Evolutionary conservation across 2,797 vertebrate species (phyloP), one percentile per base, ranked within the genome.

Genomic region (Strix occidentalis): DNA sequence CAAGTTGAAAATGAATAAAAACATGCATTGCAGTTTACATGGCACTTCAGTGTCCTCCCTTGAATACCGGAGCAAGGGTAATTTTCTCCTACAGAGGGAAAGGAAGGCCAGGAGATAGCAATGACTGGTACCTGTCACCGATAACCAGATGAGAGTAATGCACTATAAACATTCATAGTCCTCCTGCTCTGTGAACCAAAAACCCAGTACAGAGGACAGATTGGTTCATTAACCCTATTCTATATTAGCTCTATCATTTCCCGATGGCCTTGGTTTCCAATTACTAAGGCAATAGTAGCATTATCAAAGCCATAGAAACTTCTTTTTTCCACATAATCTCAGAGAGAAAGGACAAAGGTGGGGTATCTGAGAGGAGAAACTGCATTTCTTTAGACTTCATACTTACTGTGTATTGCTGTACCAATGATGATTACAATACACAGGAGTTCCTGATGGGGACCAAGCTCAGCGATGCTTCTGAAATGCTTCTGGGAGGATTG

Each of bases 161-260:
- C 78, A 17, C 63, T 46, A 6, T 9, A 54, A 92, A 53, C 86
- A 57, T 75, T 81, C 75, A 71, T 71, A 61, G 58, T 41, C n/a
- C 70, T 69, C 46, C 43, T 69, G 75, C 64, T 90, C 89, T 78
- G 37, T 50, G 89, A 81, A 29, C 37, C 93, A 84, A 50, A 83
- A 90, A 43, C 69, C 86, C 94, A 63, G 85, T 41, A 61, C 91
- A 84, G 56, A 94, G 84, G 74, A 95, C 39, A 60, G 29, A 20
- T 33, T 76, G 91, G 58, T 39, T 94, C 95, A 90, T 84, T 96
- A 93, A 91, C 87, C 89, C 58, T n/a, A 37, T 29, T 66, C 72
- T 65, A 7, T 25, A 79, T 46, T 75, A 85, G 63, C 68, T 84
- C 70, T 20, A 28, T 90, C 83, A 57, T 86, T 74, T 78, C 84